Percentiles rank a stretch among this genome's conserved stretches.
Conservation (phyloP, 2,113 vertebrate species). For the Pangasianodon hypophthalmus region DNA sequence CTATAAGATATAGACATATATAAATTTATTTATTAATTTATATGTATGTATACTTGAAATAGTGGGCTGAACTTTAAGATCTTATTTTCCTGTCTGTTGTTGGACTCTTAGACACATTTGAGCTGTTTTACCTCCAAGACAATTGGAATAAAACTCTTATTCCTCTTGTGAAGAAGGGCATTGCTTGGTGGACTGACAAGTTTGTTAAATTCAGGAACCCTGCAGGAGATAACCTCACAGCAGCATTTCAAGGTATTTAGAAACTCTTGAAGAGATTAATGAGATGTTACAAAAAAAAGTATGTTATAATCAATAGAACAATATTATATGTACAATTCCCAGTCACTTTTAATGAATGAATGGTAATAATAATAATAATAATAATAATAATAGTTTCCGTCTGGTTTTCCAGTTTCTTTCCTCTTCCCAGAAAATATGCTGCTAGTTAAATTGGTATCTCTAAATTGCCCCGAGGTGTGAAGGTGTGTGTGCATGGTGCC, state of each 20-base stretch:
- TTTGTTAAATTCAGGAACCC: conserved; percentile 98
- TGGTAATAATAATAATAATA: background rate
- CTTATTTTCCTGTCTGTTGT: background rate
- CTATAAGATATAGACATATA: background rate
- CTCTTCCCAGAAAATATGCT: background rate
- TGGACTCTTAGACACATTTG: conserved; percentile 81
- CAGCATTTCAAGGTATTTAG: conserved; percentile 82
- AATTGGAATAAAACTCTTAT: conserved; percentile 73
- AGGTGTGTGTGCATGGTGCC: background rate
- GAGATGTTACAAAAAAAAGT: background rate
- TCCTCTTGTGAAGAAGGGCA: conserved; percentile 85
- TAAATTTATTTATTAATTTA: background rate
- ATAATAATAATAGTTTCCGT: background rate
- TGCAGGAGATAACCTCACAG: conserved; percentile 76
- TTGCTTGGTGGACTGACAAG: conserved; percentile 99
- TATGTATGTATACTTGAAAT: background rate
- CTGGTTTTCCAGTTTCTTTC: background rate
- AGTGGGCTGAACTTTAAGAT: background rate
- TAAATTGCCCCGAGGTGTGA: background rate
- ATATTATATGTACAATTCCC: background rate
- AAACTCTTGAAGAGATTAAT: conserved; percentile 7
- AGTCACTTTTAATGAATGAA: background rate
- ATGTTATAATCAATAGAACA: background rate
- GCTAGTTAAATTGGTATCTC: background rate
- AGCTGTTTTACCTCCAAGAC: conserved; percentile 76